phyloP scores from a whole-genome alignment of 35 echinoderm and acorn worm genomes.

The Lytechinus variegatus region DNA sequence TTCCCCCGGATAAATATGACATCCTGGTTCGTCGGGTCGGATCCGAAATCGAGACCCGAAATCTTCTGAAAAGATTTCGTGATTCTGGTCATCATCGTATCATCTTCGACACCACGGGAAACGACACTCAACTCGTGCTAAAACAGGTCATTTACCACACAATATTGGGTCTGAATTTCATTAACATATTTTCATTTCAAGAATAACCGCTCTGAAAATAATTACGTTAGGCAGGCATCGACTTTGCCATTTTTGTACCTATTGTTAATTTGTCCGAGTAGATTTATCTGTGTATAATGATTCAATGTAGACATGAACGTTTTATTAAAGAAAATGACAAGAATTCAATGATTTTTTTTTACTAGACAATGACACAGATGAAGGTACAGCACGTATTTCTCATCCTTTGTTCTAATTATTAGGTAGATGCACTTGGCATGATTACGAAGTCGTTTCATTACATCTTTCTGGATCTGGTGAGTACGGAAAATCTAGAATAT shows the following conservation, averaged over 20 bases:
- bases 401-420: conserved; percentile 22
- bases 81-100: conserved; percentile 57
- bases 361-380: no score
- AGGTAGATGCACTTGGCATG: conserved; percentile 68
- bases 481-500: background rate
- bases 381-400: background rate
- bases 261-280: background rate
- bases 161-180: background rate
- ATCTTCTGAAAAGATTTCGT: conserved; percentile 48
- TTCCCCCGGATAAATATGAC: conserved; percentile 28
- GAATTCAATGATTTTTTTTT: no score
- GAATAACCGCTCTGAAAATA: no score
- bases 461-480: conserved; percentile 75
- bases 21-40: conserved; percentile 44
- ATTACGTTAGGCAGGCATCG: no score
- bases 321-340: no score
- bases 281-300: no score
- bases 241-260: no score
- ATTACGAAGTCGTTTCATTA: conserved; percentile 74
- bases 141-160: conserved; percentile 43
- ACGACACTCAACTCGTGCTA: conserved; percentile 45
- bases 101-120: conserved; percentile 45
- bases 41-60: background rate
- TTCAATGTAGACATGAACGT: no score
- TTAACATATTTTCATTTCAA: no score